Evolutionary conservation across 64 coral and sea anemone genomes (phyloP), one percentile per base, ranked within the genome.

Genomic region (Stylophora pistillata): DNA sequence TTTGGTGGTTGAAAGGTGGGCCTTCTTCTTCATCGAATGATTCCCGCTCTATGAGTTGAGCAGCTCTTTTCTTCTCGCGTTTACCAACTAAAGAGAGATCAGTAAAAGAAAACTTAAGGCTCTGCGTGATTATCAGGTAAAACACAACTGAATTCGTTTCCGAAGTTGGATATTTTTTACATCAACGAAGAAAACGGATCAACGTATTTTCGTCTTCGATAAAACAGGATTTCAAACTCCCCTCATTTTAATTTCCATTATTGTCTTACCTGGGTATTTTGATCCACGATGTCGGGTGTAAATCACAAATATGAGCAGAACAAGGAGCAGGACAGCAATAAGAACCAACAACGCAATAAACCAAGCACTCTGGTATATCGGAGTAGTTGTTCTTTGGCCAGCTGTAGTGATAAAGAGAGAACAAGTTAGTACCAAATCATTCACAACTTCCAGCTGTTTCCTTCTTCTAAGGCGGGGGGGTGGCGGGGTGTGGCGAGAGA

Each of bases 281-380:
- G 90, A 81, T 15, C 90, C 90, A 54, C 73, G 71, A 15, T 57
- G 26, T 41, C 74, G 74, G 10, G 16, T 23, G 23, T 92, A 92
- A 18, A 86, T 47, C 10, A 92, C 71, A 56, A 64, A 83, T 20
- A 92, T 78, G 1, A 92, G 31, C 58, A 92, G 23, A 18, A 92
- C 71, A 15, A 92, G 4, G 4, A 92, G 6, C 23, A 92, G 53
- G 7, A 92, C 10, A 14, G 79, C 72, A 21, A 92, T 86, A 13
- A 92, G 47, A 23, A 92, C 82, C 28, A 92, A 55, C 79, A 92
- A 30, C 9, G 84, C 72, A 13, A 92, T 92, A 34, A 92, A 92
- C 90, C 90, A 92, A 31, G 90, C 72, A 30, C 57, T 64, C 73
- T 78, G 55, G 74, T 86, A 58, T 23, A 92, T 78, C 10, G 90